These are phyloP conservation scores for Drosophila cardini DNA, from an alignment of 1,140 invertebrate species.

Conservation along the genomic window DNA sequence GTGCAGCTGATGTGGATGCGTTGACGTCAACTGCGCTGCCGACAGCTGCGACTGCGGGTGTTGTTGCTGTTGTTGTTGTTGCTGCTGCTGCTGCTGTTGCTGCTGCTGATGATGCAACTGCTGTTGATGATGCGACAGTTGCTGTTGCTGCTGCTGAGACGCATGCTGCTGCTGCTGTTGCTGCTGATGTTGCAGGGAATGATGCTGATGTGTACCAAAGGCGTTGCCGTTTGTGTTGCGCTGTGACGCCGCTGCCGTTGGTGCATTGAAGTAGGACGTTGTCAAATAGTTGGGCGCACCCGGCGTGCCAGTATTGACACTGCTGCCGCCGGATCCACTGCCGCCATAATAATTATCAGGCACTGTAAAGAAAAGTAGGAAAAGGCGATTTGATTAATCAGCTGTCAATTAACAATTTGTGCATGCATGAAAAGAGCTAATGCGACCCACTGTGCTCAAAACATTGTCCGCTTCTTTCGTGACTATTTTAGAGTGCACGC, in stretches of 20 bases:
- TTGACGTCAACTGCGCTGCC: conserved; percentile 82
- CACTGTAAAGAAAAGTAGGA: conserved; percentile 52
- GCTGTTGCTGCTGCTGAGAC: conserved; percentile 85
- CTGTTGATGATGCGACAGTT: conserved; percentile 66
- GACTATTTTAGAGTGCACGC: conserved; percentile 56
- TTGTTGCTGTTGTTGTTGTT: conserved; percentile 53
- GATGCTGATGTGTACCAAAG: conserved; percentile 66
- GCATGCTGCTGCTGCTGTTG: conserved; percentile 81
- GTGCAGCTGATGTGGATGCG: conserved; percentile 85
- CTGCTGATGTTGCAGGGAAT: conserved; percentile 82
- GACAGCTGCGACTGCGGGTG: conserved; percentile 65
- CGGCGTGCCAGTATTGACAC: conserved; percentile 54
- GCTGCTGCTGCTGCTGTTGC: conserved; percentile 84
- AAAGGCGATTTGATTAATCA: neutral
- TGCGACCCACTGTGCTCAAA: conserved; percentile 52
- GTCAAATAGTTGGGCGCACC: conserved; percentile 68
- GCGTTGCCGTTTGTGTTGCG: conserved; percentile 60
- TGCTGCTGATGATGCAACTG: conserved; percentile 84
- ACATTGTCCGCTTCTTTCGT: conserved; percentile 7
- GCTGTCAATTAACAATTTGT: neutral
- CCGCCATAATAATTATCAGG: conserved; percentile 81
- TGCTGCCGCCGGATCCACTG: conserved; percentile 47
- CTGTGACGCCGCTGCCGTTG: conserved; percentile 75
- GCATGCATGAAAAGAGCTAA: neutral
- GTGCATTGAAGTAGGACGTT: conserved; percentile 81